Evolutionary conservation across 2,888 invertebrate species (phyloP), one percentile per base, ranked within the genome.

Genomic region (Xylota segnis): DNA sequence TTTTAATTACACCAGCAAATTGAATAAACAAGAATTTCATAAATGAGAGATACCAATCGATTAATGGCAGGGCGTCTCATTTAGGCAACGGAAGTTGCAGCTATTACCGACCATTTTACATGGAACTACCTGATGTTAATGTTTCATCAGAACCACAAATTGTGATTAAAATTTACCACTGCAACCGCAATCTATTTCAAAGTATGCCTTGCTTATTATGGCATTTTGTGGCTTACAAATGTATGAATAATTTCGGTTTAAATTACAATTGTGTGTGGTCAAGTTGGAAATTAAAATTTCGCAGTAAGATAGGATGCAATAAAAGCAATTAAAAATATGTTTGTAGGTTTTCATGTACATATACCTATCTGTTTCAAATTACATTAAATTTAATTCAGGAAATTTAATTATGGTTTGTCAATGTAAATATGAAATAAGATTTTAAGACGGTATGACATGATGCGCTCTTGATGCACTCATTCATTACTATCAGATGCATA

Each of bases 111-210:
- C 6, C 16, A 59, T n/a, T 40, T 40, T 40, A 45, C 45, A 12
- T 4, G 23, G 23, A 52, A 52, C 27, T 54, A 37, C 34, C 34
- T 37, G 34, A 37, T 6, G 12, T 2, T 14, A 68, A 59, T 40
- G 65, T 75, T 56, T 18, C 43, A 63, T 59, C 34, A 10, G 32
- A 56, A 71, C 79, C 72, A 58, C 79, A 72, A 72, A 66, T 65
- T 72, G 71, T 10, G 56, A 79, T 79, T 79, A 32, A 58, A 79
- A 50, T 52, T 14, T 52, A 37, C n/a, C 58, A 66, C 50, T 29
- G 50, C 16, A 50, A 58, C 78, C 78, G 16, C 78, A 79, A 23
- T 71, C 56, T 71, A 71, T 63, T 52, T 63, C 56, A 70, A 70
- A 34, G 70, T 45, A 70, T 70, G 32, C 5, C 32, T 32, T 32